A percentile compares a stretch with the other conserved stretches of the same genome.
Evolutionary conservation across 2,888 invertebrate species (phyloP).

Genomic region (Eustalomyia histrio): DNA sequence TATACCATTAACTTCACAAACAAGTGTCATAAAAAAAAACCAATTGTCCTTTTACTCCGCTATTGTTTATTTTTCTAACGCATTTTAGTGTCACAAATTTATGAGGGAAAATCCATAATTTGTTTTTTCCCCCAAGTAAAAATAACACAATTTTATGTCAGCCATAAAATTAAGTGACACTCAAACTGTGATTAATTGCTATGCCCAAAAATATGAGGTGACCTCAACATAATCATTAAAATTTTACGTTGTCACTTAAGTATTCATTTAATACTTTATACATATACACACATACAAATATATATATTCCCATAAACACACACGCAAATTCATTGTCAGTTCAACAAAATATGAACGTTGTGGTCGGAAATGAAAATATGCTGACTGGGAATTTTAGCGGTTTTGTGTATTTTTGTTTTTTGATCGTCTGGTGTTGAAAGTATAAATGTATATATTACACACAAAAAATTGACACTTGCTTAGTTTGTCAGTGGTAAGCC

Average conservation of each 20-base stretch:
- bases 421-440: slow-evolving; percentile 9
- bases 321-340: background rate
- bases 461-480: slow-evolving; percentile 43
- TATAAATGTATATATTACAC: background rate
- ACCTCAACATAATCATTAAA: slow-evolving; percentile 65
- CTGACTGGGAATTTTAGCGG: slow-evolving; percentile 39
- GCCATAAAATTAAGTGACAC: slow-evolving; percentile 68
- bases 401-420: slow-evolving; percentile 10
- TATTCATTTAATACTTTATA: background rate
- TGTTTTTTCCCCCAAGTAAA: background rate
- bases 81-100: background rate
- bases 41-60: background rate
- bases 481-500: slow-evolving; percentile 26
- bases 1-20: background rate
- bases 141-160: slow-evolving; percentile 54
- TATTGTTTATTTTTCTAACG: background rate
- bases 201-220: slow-evolving; percentile 46
- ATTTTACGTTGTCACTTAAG: slow-evolving; percentile 47
- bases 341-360: slow-evolving; percentile 1
- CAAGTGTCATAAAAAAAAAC: background rate
- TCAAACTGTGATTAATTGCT: slow-evolving; percentile 67
- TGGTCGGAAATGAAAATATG: slow-evolving; percentile 39
- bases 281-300: background rate
- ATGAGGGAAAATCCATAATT: background rate
- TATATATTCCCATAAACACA: background rate